Evolutionary conservation across 2,888 invertebrate genomes (phyloP), one percentile per base, ranked within the genome.

Genomic region (Salpingus planirostris): DNA sequence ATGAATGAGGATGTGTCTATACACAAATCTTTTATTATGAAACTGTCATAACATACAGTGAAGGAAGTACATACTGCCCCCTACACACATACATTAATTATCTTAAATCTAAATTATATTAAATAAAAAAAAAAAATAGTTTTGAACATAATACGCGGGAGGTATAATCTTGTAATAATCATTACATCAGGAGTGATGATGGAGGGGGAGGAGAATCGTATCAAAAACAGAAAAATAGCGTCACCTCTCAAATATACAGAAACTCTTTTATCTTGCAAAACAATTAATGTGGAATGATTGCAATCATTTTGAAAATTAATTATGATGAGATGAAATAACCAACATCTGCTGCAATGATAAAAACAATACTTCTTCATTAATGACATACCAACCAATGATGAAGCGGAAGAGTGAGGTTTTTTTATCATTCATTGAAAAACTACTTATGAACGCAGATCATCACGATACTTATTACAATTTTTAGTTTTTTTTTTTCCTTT

Each of bases 401-500:
- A 33, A n/a, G n/a, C 24, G 11, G 27, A 18, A 18, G 18, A 29
- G 23, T 15, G 28, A 15, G 12, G 25, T 25, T 21, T 10, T 27
- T 21, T 23, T 34, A 27, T 35, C 26, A 30, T 31, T n/a, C n/a
- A n/a, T n/a, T n/a, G n/a, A n/a, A n/a, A n/a, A n/a, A n/a, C n/a
- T n/a, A n/a, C n/a, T n/a, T n/a, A n/a, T n/a, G n/a, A n/a, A 26
- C 12, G 31, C 12, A 21, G 27, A 43, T 44, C 42, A 44, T 37
- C 38, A 38, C 24, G 38, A 35, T 11, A 59, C 57, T 66, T 82
- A 86, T 71, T 87, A 87, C 65, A 87, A 87, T 71, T 86, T 85
- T 73, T 86, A 86, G 77, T 87, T 80, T 69, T 84, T 85, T 70
- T 84, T 85, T 57, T n/a, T n/a, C n/a, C n/a, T 11, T 59, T 57